Evolutionary conservation across 2,113 vertebrate species (phyloP), one percentile per base, ranked within the genome.

Genomic region (Siphamia tubifer): DNA sequence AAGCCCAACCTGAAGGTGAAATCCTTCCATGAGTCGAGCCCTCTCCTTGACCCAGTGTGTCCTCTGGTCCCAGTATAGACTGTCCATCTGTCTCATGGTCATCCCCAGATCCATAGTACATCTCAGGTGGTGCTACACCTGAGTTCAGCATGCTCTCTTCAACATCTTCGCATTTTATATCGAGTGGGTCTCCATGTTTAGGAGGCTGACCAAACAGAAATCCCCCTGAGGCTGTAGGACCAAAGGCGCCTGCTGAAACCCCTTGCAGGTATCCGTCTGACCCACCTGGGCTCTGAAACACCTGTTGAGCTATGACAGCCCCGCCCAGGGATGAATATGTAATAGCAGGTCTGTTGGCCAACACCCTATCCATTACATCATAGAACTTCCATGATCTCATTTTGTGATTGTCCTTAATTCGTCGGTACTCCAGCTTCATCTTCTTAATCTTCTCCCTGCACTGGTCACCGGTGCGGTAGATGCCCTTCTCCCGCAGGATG

Each of bases 361-460:
- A 82, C 42, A 95, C 96, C 27, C 94, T 84, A 81, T 97, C 96
- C 93, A 96, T 95, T 68, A 95, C 93, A 11, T 96, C 94, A 31
- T 95, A 96, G 49, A 96, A 96, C 89, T 94, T 96, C 95, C 95
- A 95, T 0, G 94, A 90, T 56, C 95, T 81, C 17, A 85, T 71
- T 15, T 95, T 96, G 74, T 93, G 90, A 48, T 95, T 95, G 72
- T 95, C 95, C 61, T 96, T 95, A 31, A 95, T 92, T 15, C 95
- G 89, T 0, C 95, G 92, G 58, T 97, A 97, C 52, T 96, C 96
- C 79, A 97, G 87, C 83, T 96, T 97, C 94, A 97, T 96, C 84
- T 97, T 96, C 60, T 97, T 97, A 65, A 97, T 96, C 85, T 96
- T 96, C 90, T 96, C 95, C 16, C 94, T 80, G 85, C 94, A 95